Conservation (phyloP, 2,113 vertebrate species). For the Tetraodon nigroviridis region DNA sequence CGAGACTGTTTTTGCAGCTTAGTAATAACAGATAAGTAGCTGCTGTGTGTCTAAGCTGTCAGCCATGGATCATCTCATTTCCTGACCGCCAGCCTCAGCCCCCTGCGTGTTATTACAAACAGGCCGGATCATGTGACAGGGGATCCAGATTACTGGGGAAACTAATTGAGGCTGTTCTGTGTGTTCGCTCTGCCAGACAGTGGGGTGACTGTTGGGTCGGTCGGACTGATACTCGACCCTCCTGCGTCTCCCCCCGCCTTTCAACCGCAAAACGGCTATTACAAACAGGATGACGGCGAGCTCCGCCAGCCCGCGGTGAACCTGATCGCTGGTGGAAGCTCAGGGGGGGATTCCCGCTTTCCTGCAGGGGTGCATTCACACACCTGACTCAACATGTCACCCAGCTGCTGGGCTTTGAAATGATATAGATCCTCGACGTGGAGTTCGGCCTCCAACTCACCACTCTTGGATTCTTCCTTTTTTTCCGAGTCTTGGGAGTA, state of each 20-base stretch:
- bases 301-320: constrained; percentile 31
- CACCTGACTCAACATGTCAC: constrained; percentile 46
- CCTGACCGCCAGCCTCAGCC: constrained; percentile 52
- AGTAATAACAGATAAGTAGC: constrained; percentile 65
- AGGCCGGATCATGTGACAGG: constrained; percentile 47
- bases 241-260: constrained; percentile 24
- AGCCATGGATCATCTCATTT: constrained; percentile 71
- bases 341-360: constrained; percentile 34
- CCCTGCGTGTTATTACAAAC: constrained; percentile 68
- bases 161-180: constrained; percentile 56
- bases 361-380: constrained; percentile 16
- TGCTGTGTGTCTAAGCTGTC: constrained; percentile 61
- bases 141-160: constrained; percentile 50
- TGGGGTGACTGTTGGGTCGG: constrained; percentile 62
- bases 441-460: constrained; percentile 16
- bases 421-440: neutral
- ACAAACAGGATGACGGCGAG: constrained; percentile 60
- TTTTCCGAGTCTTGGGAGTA: constrained; percentile 25
- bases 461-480: constrained; percentile 11
- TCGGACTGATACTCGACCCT: constrained; percentile 60
- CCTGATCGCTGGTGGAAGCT: constrained; percentile 37
- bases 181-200: constrained; percentile 54
- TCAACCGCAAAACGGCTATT: constrained; percentile 57
- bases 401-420: constrained; percentile 9
- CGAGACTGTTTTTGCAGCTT: constrained; percentile 43